Percentiles rank a stretch among this genome's conserved stretches.
Evolutionary conservation across 2,797 vertebrate genomes (phyloP).

Genomic region (Fratercula arctica): DNA sequence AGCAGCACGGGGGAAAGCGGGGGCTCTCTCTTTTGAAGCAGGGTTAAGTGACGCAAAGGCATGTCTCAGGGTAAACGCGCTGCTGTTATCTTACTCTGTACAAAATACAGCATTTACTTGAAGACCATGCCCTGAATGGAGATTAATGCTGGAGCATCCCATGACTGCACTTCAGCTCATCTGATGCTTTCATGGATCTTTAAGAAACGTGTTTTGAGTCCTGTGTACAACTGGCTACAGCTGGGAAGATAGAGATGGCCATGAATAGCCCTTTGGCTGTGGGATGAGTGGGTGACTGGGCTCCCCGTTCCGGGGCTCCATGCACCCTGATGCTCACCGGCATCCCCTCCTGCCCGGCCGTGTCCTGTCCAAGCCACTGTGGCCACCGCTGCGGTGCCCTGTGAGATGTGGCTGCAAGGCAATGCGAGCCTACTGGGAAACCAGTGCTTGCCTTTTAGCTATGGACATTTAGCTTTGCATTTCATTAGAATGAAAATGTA

Average conservation of each 20-base stretch:
- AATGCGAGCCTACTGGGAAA: not conserved
- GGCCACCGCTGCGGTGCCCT: fast-evolving
- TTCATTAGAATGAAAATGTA: not conserved
- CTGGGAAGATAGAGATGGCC: not conserved
- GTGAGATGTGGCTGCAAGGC: not conserved
- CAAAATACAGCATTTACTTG: not conserved
- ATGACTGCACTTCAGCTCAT: not conserved
- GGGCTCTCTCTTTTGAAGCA: not conserved
- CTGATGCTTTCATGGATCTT: not conserved
- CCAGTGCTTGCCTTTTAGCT: not conserved
- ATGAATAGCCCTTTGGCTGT: not conserved
- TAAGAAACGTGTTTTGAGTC: not conserved
- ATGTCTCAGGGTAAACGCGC: fast-evolving
- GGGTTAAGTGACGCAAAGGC: not conserved
- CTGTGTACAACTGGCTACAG: not conserved
- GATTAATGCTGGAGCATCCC: not conserved
- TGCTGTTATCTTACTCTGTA: not conserved
- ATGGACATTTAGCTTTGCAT: not conserved
- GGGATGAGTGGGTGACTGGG: not conserved
- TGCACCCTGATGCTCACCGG: fast-evolving
- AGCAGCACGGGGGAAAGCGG: not conserved
- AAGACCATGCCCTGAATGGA: not conserved
- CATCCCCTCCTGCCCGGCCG: not conserved
- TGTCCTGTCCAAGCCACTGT: fast-evolving
- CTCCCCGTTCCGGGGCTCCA: fast-evolving